phyloP scores from a whole-genome alignment of 2,888 invertebrate species.

The Drosophila siamana region DNA sequence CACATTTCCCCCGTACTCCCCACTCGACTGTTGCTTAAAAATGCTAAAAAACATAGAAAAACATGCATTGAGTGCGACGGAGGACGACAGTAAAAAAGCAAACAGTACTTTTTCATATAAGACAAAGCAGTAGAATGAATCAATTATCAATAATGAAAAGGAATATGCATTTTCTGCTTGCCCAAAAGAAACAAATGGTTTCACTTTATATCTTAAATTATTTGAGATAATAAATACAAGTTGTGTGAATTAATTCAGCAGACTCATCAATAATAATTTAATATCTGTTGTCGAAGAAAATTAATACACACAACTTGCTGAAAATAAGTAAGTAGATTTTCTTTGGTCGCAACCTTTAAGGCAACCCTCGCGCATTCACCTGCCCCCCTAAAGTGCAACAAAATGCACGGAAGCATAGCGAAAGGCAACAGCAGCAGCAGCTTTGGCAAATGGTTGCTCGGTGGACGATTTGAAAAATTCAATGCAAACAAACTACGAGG shows the following conservation, averaged over 20 bases:
- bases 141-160: too few species aligned
- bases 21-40: constrained; percentile 44
- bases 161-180: too few species aligned
- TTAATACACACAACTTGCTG: neutral
- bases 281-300: too few species aligned
- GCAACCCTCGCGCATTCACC: constrained; percentile 45
- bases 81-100: constrained; percentile 13
- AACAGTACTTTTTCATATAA: too few species aligned
- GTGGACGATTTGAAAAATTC: constrained; percentile 70
- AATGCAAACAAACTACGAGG: constrained; percentile 60
- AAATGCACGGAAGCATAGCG: constrained; percentile 66
- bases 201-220: too few species aligned
- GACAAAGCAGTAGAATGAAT: neutral
- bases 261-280: too few species aligned
- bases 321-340: neutral
- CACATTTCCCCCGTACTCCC: constrained; percentile 39
- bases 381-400: constrained; percentile 62
- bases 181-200: too few species aligned
- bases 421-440: constrained; percentile 46
- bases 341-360: constrained; percentile 3
- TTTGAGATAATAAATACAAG: too few species aligned
- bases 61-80: constrained; percentile 9
- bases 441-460: constrained; percentile 70
- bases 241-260: too few species aligned
- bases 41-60: constrained; percentile 48